Evolutionary conservation across 1,140 invertebrate genomes (phyloP).

Genomic region (Dendroctonus ponderosae): DNA sequence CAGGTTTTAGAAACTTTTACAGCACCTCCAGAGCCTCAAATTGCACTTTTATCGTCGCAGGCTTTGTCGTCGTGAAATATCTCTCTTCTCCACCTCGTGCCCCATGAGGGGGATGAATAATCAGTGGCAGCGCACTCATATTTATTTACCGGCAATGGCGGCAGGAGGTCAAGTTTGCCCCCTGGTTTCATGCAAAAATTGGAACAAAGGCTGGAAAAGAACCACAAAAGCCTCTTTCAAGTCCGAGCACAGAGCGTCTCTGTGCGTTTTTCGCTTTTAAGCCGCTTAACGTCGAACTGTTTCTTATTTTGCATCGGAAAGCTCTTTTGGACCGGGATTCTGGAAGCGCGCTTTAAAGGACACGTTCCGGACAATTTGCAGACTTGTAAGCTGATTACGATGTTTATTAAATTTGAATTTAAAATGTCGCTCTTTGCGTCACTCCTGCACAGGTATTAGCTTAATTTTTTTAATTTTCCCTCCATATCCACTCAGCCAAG

Average conservation of each 20-base stretch:
- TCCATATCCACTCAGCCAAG: too few relatives aligned
- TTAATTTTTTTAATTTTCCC: not conserved
- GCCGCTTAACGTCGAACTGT: constrained; percentile 5
- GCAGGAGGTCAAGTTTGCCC: not conserved
- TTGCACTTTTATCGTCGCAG: constrained; percentile 12
- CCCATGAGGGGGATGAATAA: not conserved
- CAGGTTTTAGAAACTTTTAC: constrained; percentile 8
- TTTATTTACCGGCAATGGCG: not conserved
- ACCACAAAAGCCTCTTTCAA: constrained; percentile 6
- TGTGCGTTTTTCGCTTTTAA: constrained; percentile 7
- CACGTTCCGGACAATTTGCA: constrained; percentile 1
- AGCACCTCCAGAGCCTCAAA: constrained; percentile 12
- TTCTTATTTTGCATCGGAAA: constrained; percentile 17
- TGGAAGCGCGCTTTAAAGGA: not conserved
- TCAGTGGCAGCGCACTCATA: not conserved
- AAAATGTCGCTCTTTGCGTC: too few relatives aligned
- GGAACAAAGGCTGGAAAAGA: not conserved
- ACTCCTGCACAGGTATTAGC: not conserved
- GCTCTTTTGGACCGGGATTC: not conserved
- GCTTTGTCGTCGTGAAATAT: constrained; percentile 14
- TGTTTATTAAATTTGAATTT: too few relatives aligned
- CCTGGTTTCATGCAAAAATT: not conserved
- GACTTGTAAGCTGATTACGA: not conserved
- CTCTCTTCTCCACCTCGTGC: not conserved
- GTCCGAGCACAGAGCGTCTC: constrained; percentile 4